Percentiles rank a stretch among this genome's conserved stretches.
These are phyloP conservation scores for Charaxes varanes DNA, from an alignment of 1,140 invertebrate species.

Conservation along the genomic window DNA sequence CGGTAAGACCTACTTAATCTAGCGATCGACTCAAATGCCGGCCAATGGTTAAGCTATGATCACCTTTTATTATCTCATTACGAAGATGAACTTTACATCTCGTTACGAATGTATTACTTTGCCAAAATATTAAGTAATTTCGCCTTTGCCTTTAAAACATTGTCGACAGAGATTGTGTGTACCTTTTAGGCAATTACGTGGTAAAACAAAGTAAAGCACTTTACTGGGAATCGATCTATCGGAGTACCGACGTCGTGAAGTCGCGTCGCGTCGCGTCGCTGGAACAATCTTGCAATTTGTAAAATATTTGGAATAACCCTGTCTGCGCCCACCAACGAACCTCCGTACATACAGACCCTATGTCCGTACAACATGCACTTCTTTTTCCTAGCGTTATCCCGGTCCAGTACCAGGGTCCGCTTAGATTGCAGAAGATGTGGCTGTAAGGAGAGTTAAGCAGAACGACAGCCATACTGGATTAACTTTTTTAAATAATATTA, in stretches of 20 bases:
- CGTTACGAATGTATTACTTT: no score
- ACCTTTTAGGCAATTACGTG: constrained; percentile 12
- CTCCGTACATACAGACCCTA: constrained; percentile 20
- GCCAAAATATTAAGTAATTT: not conserved
- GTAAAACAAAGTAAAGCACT: constrained; percentile 3
- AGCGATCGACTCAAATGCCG: no score
- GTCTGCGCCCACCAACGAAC: constrained; percentile 53
- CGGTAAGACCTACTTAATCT: no score
- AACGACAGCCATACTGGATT: no score
- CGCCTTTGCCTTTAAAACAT: not conserved
- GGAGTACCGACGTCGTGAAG: constrained; percentile 30
- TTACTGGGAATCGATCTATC: constrained; percentile 25
- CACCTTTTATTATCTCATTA: no score
- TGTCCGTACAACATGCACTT: no score
- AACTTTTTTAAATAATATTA: not conserved
- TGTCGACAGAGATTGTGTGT: not conserved
- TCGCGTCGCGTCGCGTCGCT: constrained; percentile 36
- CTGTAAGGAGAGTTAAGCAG: no score
- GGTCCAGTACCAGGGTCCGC: no score
- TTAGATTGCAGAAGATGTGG: no score
- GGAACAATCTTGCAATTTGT: constrained; percentile 56
- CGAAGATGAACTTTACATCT: no score
- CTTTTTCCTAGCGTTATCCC: no score
- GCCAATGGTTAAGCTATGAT: no score
- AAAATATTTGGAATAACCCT: constrained; percentile 59